Evolutionary conservation across 2,113 vertebrate genomes (phyloP), one percentile per base, ranked within the genome.

Genomic region (Clarias magur): DNA sequence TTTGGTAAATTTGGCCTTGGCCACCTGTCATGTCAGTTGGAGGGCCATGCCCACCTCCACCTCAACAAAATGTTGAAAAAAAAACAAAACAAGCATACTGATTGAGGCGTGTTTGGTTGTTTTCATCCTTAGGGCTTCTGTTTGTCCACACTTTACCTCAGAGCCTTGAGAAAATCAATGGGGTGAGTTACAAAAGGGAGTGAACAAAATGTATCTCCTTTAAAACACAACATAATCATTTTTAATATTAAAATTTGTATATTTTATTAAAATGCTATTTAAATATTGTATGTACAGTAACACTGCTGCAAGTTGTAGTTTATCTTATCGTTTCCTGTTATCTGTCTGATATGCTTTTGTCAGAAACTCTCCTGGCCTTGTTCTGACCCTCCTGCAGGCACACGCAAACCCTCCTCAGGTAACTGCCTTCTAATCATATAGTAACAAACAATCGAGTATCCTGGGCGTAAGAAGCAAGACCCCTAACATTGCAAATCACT

Each of bases 291-390:
- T 80, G 34, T 38, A 38, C 34, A 38, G 2, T 38, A 30, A 19
- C 17, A 80, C 57, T 80, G 6, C 78, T 34, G 16, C 17, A 59
- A 30, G 48, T 80, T 57, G n/a, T 79, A 4, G 2, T 17, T 4
- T 54, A 54, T n/a, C 48, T 78, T 8, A 54, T 54, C 80, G 67
- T 48, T 62, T 83, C 16, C 30, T 67, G 60, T 15, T 82, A n/a
- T 63, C n/a, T 81, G 78, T 62, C 38, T 54, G 25, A 68, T 34
- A 70, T 70, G 53, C n/a, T 1, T 59, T 54, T 73, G 19, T 84
- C 56, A 84, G 83, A 84, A 7, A 84, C 11, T 48, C 54, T 53
- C 23, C 17, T 72, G 78, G 85, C 54, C 78, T 80, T 86, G 85
- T 81, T 56, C 56, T 42, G 53, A 72, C 9, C 27, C 54, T 60